Conservation (phyloP, 2,113 vertebrate genomes). For the Sinocyclocheilus anophthalmus region DNA sequence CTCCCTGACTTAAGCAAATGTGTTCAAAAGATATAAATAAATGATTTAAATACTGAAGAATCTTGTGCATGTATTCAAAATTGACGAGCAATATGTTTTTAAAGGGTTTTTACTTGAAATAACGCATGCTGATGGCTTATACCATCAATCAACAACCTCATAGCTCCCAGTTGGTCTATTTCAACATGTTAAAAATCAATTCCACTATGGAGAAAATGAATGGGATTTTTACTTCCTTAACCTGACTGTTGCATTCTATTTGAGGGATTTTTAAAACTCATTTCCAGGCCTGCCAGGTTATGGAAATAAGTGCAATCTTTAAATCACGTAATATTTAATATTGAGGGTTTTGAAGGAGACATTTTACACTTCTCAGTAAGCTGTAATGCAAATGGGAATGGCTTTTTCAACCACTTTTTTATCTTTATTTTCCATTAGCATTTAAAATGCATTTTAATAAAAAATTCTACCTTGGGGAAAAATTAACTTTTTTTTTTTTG, state of each 20-base stretch:
- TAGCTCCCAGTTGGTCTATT: background rate
- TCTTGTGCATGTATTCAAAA: background rate
- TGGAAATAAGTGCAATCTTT: background rate
- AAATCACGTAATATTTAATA: background rate
- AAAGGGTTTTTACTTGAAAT: background rate
- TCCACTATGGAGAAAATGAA: background rate
- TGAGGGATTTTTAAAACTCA: too few relatives aligned
- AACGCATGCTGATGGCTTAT: background rate
- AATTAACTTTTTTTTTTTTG: too few relatives aligned
- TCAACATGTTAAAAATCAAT: background rate
- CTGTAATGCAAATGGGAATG: background rate
- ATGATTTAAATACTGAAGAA: constrained; percentile 67
- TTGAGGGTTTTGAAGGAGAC: background rate
- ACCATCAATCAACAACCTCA: background rate
- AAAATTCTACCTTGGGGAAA: background rate
- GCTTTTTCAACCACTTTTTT: background rate
- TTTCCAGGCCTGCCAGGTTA: background rate
- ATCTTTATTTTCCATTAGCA: background rate
- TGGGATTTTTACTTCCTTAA: background rate
- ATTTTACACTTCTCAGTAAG: background rate
- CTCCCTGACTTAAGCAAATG: constrained; percentile 76
- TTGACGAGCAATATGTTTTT: background rate
- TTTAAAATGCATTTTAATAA: background rate
- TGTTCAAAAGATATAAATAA: constrained; percentile 79
- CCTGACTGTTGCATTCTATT: too few relatives aligned